Percentiles rank a stretch among this genome's conserved stretches.
Conservation (phyloP, 2,113 vertebrate species). For the Pelecanus crispus region DNA sequence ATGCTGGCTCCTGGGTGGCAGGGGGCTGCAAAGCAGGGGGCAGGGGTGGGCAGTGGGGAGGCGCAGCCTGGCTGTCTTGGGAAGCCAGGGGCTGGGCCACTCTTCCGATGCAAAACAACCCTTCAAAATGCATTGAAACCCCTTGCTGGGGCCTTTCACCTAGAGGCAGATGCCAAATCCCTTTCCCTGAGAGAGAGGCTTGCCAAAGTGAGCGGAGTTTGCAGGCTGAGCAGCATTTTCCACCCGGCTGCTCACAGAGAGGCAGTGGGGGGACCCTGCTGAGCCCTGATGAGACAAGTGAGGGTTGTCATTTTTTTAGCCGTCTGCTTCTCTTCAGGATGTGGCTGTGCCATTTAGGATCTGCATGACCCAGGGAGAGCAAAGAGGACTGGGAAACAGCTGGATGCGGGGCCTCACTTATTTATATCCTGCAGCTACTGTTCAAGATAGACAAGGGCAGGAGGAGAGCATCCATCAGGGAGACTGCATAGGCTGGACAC, state of each 20-base stretch:
- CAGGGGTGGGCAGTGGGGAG: neutral
- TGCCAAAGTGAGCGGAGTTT: neutral
- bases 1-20: neutral
- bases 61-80: neutral
- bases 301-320: neutral
- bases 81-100: neutral
- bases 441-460: neutral
- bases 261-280: neutral
- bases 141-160: neutral
- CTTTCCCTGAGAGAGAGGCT: neutral
- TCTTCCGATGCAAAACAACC: neutral
- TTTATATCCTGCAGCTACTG: neutral
- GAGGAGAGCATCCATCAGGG: neutral
- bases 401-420: neutral
- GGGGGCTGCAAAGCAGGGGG: neutral
- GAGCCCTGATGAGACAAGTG: neutral
- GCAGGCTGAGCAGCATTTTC: neutral
- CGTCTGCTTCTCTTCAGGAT: neutral
- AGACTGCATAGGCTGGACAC: neutral
- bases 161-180: neutral
- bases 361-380: neutral
- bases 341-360: neutral
- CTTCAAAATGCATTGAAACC: neutral
- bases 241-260: rapidly evolving
- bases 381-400: neutral